Evolutionary conservation across 2,797 vertebrate genomes (phyloP).

Genomic region (Tiaroga cobitis): DNA sequence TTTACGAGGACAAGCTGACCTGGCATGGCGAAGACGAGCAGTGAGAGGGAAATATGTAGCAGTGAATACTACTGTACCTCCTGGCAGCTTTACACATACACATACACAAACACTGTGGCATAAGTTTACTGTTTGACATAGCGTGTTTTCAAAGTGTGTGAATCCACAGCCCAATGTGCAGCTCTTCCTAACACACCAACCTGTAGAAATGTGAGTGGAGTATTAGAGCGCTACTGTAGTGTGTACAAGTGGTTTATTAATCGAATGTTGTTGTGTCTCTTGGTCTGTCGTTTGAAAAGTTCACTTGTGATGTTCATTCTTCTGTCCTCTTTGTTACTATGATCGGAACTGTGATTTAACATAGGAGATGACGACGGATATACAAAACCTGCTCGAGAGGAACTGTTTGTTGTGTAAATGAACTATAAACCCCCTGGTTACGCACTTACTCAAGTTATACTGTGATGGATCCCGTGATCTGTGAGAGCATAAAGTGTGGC

Average conservation of each 20-base stretch:
- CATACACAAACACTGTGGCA: conserved; percentile 40
- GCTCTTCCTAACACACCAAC: conserved; percentile 51
- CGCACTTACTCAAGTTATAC: conserved; percentile 46
- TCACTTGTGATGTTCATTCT: conserved; percentile 16
- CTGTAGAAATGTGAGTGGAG: conserved; percentile 28
- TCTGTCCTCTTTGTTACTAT: conserved; percentile 21
- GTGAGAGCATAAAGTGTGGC: conserved; percentile 22
- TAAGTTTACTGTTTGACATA: conserved; percentile 46
- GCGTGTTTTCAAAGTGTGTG: conserved; percentile 47
- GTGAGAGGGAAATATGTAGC: conserved; percentile 46
- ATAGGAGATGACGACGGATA: background rate
- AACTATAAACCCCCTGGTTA: conserved; percentile 32
- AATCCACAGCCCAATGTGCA: conserved; percentile 56
- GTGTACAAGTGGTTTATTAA: conserved; percentile 15
- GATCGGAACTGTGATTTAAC: conserved; percentile 32
- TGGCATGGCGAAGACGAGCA: conserved; percentile 95
- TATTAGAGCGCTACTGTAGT: conserved; percentile 46
- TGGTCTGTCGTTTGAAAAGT: conserved; percentile 31
- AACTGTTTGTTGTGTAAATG: conserved; percentile 18
- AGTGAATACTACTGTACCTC: conserved; percentile 29
- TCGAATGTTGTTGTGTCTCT: conserved; percentile 25
- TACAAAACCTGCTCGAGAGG: background rate
- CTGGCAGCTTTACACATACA: conserved; percentile 51
- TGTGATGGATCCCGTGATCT: conserved; percentile 56
- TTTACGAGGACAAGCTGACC: conserved; percentile 96